Percentiles rank a stretch among this genome's conserved stretches.
Conservation (phyloP, 2,113 vertebrate species). For the Willisornis vidua region DNA sequence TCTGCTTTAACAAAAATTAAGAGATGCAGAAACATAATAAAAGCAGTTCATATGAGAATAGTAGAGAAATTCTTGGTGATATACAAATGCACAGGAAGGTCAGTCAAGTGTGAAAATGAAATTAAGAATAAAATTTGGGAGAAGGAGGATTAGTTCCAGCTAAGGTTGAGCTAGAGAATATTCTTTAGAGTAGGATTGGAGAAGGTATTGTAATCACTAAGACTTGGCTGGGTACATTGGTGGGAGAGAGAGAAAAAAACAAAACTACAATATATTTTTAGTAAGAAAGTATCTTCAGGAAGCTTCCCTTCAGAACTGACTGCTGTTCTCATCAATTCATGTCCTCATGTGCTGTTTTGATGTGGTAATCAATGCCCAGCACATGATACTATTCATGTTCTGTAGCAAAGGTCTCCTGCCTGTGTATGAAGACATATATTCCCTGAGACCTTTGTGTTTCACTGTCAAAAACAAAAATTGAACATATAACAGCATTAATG, state of each 20-base stretch:
- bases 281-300: neutral
- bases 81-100: neutral
- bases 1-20: neutral
- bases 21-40: neutral
- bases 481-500: fast-evolving
- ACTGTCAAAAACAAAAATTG: neutral
- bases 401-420: neutral
- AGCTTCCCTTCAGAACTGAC: neutral
- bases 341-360: neutral
- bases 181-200: neutral
- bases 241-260: neutral
- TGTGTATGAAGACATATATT: neutral
- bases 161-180: neutral
- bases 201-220: neutral
- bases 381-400: neutral
- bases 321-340: neutral
- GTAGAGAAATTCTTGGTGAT: neutral
- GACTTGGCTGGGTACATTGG: neutral
- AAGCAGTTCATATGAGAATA: neutral
- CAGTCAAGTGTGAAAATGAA: constrained; percentile 14
- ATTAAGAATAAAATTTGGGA: neutral
- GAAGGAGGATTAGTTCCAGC: neutral
- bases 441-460: neutral
- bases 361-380: neutral
- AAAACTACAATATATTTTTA: neutral